phyloP scores from a whole-genome alignment of 2,888 invertebrate genomes.

The Aphodius granarius region DNA sequence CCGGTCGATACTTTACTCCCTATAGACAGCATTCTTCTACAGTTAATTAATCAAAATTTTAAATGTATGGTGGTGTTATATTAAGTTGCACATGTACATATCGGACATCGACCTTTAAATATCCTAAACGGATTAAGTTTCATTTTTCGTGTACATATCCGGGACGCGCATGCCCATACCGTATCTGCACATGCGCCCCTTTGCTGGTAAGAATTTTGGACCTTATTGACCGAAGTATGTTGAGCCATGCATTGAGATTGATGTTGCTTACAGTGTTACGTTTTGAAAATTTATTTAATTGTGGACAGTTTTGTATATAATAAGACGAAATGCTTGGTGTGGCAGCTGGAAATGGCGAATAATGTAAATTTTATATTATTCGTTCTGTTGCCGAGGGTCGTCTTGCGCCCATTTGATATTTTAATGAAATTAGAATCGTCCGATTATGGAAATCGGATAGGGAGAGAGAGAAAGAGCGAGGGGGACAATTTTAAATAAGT shows the following conservation, averaged over 20 bases:
- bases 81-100: too few relatives aligned
- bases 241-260: too few relatives aligned
- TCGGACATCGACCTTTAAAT: too few relatives aligned
- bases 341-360: not conserved
- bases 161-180: too few relatives aligned
- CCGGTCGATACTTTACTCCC: not conserved
- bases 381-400: not conserved
- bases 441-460: constrained; percentile 11
- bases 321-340: not conserved
- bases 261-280: too few relatives aligned
- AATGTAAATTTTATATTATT: not conserved
- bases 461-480: not conserved
- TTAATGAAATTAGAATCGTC: constrained; percentile 12
- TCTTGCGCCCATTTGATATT: constrained; percentile 10
- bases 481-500: constrained; percentile 12
- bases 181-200: too few relatives aligned
- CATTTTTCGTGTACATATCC: too few relatives aligned
- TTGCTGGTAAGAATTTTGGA: too few relatives aligned
- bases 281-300: too few relatives aligned
- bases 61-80: not conserved
- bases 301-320: not conserved
- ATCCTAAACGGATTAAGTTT: too few relatives aligned
- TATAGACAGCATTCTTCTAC: not conserved
- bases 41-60: not conserved
- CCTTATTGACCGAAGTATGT: too few relatives aligned